Evolutionary conservation across 2,888 invertebrate genomes (phyloP), one percentile per base, ranked within the genome.

Genomic region (Colletes collaris): DNA sequence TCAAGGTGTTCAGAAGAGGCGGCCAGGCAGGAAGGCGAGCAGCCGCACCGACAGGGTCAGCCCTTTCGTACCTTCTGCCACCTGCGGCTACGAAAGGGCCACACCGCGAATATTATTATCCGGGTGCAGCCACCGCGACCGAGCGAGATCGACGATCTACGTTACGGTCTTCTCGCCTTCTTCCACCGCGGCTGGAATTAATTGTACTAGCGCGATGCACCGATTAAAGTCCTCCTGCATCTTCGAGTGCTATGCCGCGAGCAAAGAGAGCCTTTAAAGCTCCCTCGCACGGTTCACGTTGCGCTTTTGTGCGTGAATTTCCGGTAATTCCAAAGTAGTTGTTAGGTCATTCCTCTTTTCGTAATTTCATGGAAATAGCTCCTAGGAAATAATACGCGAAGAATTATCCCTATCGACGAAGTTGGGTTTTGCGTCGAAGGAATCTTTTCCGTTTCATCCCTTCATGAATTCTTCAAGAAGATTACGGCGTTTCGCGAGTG

Each of bases 71-170:
- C 64, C 72, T 69, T 79, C 64, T 40, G 70, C 74, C 78, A 74
- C 81, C 75, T 78, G 82, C 73, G 75, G 82, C 68, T 65, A 72
- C 56, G 62, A 52, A 67, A 78, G 78, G 72, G 64, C 60, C 79
- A 73, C 67, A 65, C 64, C 66, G 77, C 79, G 77, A 84, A 84
- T 80, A 74, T 84, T 86, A 86, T 82, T 80, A 76, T 82, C 71
- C 65, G 76, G 68, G 79, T 56, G 79, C 86, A 82, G 68, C 75
- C 73, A 86, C 71, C 77, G 79, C 65, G 79, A 79, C 82, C 75
- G 35, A 72, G 58, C 58, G 50, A 76, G 75, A 70, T 70, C 65
- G 49, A 37, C 56, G 69, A 81, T 77, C 79, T 67, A 49, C 56
- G 49, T 35, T 10, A 49, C 69, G 27, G 49, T 80, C 63, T 53